Conservation (phyloP, 37 sponge, comb jelly and placozoan genomes). For the Crambe crambe region DNA sequence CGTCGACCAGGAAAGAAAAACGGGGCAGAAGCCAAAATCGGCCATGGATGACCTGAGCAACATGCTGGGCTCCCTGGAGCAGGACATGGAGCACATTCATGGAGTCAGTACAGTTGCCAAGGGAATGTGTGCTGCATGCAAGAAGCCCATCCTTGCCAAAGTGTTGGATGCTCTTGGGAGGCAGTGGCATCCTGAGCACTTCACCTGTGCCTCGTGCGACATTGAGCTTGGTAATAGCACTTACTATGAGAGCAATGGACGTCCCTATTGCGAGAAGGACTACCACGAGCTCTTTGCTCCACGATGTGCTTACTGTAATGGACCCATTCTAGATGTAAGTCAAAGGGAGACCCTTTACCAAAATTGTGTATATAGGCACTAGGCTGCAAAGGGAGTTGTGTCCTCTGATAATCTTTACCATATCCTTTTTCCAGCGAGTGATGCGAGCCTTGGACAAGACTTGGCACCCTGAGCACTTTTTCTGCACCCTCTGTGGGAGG, state of each 20-base stretch:
- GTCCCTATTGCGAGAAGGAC: constrained; percentile 98
- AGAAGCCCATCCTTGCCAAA: constrained; percentile 88
- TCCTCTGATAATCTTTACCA: not conserved
- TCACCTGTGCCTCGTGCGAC: constrained; percentile 89
- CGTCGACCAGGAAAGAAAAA: not conserved
- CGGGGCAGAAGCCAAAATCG: constrained; percentile 17
- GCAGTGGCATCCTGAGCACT: constrained; percentile 98
- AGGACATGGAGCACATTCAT: constrained; percentile 56
- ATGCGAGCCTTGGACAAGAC: constrained; percentile 94
- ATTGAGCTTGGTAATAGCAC: constrained; percentile 68
- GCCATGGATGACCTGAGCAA: constrained; percentile 68
- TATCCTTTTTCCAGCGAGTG: constrained; percentile 60
- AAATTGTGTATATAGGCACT: not conserved
- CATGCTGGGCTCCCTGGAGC: constrained; percentile 78
- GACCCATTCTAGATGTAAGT: constrained; percentile 90
- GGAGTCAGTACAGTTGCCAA: constrained; percentile 81
- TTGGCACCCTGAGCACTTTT: constrained; percentile 99
- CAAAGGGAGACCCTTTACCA: not conserved
- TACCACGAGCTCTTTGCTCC: constrained; percentile 97
- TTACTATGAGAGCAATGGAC: constrained; percentile 90
- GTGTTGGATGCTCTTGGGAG: constrained; percentile 85
- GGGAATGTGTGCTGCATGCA: constrained; percentile 92
- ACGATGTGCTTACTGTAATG: constrained; percentile 96
- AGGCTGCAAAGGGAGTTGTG: not conserved
- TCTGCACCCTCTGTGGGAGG: constrained; percentile 95